Conservation (phyloP, 2,797 vertebrate genomes). For the Benthosema pterotum region DNA sequence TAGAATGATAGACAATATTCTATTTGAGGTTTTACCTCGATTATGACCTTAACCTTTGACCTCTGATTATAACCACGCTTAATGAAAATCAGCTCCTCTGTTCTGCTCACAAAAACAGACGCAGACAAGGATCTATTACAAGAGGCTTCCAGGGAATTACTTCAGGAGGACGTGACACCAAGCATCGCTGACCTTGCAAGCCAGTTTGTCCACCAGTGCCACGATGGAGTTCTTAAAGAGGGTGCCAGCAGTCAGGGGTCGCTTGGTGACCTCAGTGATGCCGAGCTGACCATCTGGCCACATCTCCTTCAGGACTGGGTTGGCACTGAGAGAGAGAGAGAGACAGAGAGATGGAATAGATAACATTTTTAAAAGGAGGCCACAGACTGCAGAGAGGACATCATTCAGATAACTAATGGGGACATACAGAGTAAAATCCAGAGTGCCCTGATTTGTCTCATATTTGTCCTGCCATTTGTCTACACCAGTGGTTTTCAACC, state of each 20-base stretch:
- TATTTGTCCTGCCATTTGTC: too few relatives aligned
- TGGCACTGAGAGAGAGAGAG: conserved; percentile 65
- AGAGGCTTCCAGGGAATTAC: not conserved
- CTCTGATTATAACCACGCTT: too few relatives aligned
- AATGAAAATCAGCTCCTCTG: too few relatives aligned
- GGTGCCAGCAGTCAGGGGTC: conserved; percentile 87
- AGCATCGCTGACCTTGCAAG: conserved; percentile 85
- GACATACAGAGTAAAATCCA: too few relatives aligned
- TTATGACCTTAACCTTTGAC: too few relatives aligned
- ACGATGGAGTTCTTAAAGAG: conserved; percentile 97
- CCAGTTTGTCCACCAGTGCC: conserved; percentile 89
- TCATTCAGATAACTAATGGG: conserved; percentile 1
- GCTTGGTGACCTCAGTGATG: conserved; percentile 94
- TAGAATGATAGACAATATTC: too few relatives aligned
- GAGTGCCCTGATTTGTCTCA: too few relatives aligned
- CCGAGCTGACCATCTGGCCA: conserved; percentile 93
- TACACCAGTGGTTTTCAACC: too few relatives aligned
- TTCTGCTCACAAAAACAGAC: too few relatives aligned
- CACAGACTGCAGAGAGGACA: not conserved
- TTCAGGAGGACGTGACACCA: conserved; percentile 1
- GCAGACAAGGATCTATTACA: too few relatives aligned
- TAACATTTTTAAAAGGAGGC: not conserved
- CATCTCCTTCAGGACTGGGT: conserved; percentile 87
- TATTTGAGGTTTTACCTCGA: too few relatives aligned
- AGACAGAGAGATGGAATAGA: not conserved